Percentiles rank a stretch among this genome's conserved stretches.
phyloP scores from a whole-genome alignment of 2,113 vertebrate genomes.

The Oplegnathus fasciatus region DNA sequence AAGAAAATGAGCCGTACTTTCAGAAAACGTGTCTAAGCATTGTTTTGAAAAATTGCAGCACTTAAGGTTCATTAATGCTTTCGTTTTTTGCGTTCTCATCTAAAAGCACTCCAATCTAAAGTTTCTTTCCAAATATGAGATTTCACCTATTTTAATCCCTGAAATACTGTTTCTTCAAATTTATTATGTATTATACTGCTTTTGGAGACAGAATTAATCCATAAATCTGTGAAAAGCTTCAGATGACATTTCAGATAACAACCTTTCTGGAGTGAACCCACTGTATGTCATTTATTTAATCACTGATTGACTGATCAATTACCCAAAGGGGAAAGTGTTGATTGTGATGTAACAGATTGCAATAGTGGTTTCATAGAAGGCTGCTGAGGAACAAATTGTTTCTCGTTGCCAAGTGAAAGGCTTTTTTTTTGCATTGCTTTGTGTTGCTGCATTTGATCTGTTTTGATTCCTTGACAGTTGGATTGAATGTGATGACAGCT shows the following conservation, averaged over 20 bases:
- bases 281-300: slow-evolving; percentile 18
- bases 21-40: too few relatives aligned
- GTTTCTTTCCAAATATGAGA: neutral
- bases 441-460: slow-evolving; percentile 74
- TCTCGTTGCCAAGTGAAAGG: slow-evolving; percentile 35
- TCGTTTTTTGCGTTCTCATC: neutral
- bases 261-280: neutral
- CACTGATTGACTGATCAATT: slow-evolving; percentile 29
- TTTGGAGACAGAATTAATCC: neutral
- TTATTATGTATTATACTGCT: neutral
- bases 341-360: slow-evolving; percentile 64
- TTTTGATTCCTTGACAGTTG: slow-evolving; percentile 73
- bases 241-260: slow-evolving; percentile 12
- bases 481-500: slow-evolving; percentile 72
- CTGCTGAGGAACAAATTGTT: slow-evolving; percentile 50
- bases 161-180: neutral
- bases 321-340: neutral
- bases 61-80: neutral
- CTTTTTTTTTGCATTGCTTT: slow-evolving; percentile 39
- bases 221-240: neutral
- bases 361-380: slow-evolving; percentile 56
- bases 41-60: neutral
- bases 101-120: too few relatives aligned
- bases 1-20: too few relatives aligned
- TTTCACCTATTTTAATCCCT: neutral